Evolutionary conservation across 2,797 vertebrate species (phyloP).

Genomic region (Benthosema pterotum): DNA sequence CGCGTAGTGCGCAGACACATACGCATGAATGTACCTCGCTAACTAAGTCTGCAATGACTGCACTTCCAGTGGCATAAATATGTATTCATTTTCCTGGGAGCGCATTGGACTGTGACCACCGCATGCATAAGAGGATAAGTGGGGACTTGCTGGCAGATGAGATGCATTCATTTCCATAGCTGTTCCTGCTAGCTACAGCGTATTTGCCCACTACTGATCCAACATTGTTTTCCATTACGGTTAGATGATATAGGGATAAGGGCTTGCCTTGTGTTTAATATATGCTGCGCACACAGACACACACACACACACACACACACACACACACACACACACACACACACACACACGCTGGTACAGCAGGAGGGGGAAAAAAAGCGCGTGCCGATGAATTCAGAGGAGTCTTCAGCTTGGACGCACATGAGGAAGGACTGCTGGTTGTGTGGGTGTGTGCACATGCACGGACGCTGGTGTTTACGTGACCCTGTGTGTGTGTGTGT

Average conservation of each 20-base stretch:
- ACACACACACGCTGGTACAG: too few species aligned
- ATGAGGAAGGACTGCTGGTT: too few species aligned
- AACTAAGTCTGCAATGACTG: slow-evolving; percentile 53
- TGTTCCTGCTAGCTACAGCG: slow-evolving; percentile 26
- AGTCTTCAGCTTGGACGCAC: not conserved
- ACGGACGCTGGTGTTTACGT: too few species aligned
- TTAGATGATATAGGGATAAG: slow-evolving; percentile 13
- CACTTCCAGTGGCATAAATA: slow-evolving; percentile 55
- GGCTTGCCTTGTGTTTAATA: slow-evolving; percentile 6
- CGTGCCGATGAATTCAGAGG: not conserved
- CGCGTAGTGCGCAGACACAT: not conserved
- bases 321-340: not conserved
- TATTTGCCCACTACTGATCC: slow-evolving; percentile 20
- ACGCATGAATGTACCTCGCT: not conserved
- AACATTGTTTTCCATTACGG: slow-evolving; percentile 34
- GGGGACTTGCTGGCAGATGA: slow-evolving; percentile 50
- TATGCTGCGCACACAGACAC: not conserved
- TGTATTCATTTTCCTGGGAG: slow-evolving; percentile 53
- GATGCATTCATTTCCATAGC: slow-evolving; percentile 55
- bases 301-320: not conserved
- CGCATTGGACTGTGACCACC: slow-evolving; percentile 50
- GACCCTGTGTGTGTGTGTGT: too few species aligned
- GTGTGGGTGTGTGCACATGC: too few species aligned
- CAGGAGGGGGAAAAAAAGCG: too few species aligned
- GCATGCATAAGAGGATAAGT: slow-evolving; percentile 58